phyloP scores from a whole-genome alignment of 2,797 vertebrate genomes.

The Decapterus maruadsi region DNA sequence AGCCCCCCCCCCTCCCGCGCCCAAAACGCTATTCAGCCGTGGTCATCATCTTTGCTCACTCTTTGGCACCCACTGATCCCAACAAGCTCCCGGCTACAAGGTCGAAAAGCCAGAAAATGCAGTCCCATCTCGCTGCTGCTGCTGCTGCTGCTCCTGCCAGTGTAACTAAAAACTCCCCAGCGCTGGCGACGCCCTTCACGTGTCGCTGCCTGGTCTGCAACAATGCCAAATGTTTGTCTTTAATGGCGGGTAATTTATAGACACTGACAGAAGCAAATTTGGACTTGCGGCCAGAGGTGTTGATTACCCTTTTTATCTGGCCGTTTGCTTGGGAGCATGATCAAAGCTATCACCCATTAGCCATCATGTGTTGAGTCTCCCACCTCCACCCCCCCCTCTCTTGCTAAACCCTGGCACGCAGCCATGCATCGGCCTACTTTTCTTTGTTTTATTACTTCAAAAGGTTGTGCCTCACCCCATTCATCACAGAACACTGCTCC shows the following conservation, averaged over 20 bases:
- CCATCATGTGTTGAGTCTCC: slow-evolving; percentile 55
- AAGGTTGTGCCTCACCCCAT: slow-evolving; percentile 70
- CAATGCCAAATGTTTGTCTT: slow-evolving; percentile 65
- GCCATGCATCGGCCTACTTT: slow-evolving; percentile 59
- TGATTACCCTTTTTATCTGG: slow-evolving; percentile 76
- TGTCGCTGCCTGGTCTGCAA: slow-evolving; percentile 47
- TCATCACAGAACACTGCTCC: slow-evolving; percentile 67
- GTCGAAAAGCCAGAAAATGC: slow-evolving; percentile 34
- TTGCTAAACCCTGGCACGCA: slow-evolving; percentile 53
- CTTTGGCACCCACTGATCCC: slow-evolving; percentile 71
- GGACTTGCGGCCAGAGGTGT: slow-evolving; percentile 71
- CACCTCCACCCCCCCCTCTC: background rate
- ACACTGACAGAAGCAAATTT: slow-evolving; percentile 69
- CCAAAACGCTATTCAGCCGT: slow-evolving; percentile 65
- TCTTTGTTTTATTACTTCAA: slow-evolving; percentile 82
- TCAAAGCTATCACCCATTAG: slow-evolving; percentile 73
- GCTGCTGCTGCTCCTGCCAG: slow-evolving; percentile 20
- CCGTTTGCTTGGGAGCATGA: slow-evolving; percentile 71
- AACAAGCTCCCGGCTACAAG: slow-evolving; percentile 54
- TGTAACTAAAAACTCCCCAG: slow-evolving; percentile 23
- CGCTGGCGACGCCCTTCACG: slow-evolving; percentile 29
- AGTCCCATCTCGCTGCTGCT: background rate
- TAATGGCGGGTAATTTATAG: slow-evolving; percentile 71
- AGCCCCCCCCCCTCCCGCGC: too few relatives aligned
- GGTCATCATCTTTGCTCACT: slow-evolving; percentile 51